These are phyloP conservation scores for Apis mellifera DNA, from an alignment of 1,140 invertebrate species.

Conservation along the genomic window DNA sequence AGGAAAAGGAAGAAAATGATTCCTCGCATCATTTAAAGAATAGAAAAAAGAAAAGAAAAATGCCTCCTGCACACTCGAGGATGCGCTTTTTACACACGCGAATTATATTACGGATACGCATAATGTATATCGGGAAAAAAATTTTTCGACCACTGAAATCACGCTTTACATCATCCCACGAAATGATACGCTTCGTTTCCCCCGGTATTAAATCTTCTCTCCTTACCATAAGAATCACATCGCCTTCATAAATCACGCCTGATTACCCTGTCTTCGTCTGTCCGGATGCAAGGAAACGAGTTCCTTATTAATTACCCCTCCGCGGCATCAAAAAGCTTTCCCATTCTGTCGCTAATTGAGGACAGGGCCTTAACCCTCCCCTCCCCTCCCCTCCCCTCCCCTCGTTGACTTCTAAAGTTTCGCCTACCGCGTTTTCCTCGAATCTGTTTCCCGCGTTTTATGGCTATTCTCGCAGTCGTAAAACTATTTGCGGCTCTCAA, in stretches of 20 bases:
- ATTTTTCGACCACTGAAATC: background rate
- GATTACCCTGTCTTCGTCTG: conserved; percentile 27
- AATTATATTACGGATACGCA: no score
- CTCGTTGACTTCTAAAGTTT: background rate
- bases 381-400: no score
- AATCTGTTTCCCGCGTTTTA: conserved; percentile 47
- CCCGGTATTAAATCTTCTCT: background rate
- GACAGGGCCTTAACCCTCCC: background rate
- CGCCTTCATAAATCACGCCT: conserved; percentile 18
- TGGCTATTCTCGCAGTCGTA: conserved; percentile 57
- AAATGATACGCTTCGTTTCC: background rate
- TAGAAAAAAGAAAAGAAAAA: no score
- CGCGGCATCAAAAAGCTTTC: conserved; percentile 5
- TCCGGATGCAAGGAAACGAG: conserved; percentile 26
- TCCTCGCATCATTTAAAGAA: no score
- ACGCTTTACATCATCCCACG: background rate
- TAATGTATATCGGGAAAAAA: no score
- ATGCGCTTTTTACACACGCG: no score
- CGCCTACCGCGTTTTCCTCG: conserved; percentile 12
- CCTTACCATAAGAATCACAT: background rate
- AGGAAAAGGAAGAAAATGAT: no score
- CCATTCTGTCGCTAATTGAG: background rate
- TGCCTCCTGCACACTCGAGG: no score
- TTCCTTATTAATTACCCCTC: conserved; percentile 24
- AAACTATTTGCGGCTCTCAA: conserved; percentile 73